Base-by-base conservation (phyloP, 1,140 invertebrate genomes). In the Maniola jurtina region DNA sequence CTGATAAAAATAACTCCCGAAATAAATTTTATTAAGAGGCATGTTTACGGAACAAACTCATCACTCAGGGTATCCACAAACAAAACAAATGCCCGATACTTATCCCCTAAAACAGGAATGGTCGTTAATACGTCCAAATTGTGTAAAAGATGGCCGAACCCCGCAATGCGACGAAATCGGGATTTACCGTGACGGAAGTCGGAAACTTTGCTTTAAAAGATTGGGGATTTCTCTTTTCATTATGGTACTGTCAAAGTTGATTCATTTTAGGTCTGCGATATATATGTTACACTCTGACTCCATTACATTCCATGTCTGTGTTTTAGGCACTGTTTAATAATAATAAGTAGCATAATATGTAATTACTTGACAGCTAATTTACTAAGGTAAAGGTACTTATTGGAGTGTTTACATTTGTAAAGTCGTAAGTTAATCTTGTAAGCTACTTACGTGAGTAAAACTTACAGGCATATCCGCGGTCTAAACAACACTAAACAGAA, bases 121-220 rank as follows among this genome's bases (percentile, higher is more conserved):
- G 33, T 11, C 52, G 52, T 55, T 55, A 55, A 55, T 55, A 55
- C 25, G 52, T 55, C 25, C 52, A 55, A 55, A 55, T 55, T 55
- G 52, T 55, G 52, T 34, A 55, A 55, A 55, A 55, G 52, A 55
- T 55, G 52, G 52, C 33, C 52, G 25, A 34, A 55, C 34, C 25
- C 52, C 52, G 52, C 52, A 55, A 34, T 55, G 52, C 52, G 52
- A 55, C 52, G 25, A 55, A 55, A 34, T 55, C 52, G 25, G 16
- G 52, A 55, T 55, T 55, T 34, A 34, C 52, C 33, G 25, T 34
- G 52, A 55, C 52, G 11, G 33, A 55, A 34, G 52, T 34, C 33
- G 11, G 33, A 55, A 34, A 55, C 52, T 55, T 55, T 55, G 25
- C 52, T 52, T 52, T 25, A 55, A 34, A 55, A 55, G 25, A 34